These are phyloP conservation scores for Plodia interpunctella DNA, from an alignment of 1,140 invertebrate species.

Conservation along the genomic window DNA sequence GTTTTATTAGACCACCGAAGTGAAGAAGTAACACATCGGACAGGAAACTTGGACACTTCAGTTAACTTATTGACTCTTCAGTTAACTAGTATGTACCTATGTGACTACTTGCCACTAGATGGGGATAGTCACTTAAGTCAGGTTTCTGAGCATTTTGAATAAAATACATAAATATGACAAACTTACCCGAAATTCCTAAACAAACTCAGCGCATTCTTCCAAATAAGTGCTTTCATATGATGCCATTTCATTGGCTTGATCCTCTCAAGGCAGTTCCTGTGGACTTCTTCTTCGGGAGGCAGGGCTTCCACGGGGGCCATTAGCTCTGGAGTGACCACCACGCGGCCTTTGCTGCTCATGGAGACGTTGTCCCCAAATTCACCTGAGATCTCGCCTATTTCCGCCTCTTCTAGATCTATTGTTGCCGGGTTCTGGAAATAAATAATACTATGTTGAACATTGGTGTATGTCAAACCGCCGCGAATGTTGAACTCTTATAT, in stretches of 20 bases:
- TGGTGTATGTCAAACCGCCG: background rate
- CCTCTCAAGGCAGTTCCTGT: constrained; percentile 74
- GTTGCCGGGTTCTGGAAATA: constrained; percentile 77
- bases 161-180: background rate
- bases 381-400: constrained; percentile 86
- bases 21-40: too few relatives aligned
- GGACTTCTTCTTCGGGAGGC: constrained; percentile 79
- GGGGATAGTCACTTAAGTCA: too few relatives aligned
- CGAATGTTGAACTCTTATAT: too few relatives aligned
- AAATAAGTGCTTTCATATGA: constrained; percentile 90
- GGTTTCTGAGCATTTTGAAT: too few relatives aligned
- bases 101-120: too few relatives aligned
- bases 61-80: too few relatives aligned
- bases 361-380: constrained; percentile 91
- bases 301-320: constrained; percentile 70
- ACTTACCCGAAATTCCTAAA: constrained; percentile 93
- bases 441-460: too few relatives aligned
- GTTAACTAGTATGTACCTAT: too few relatives aligned
- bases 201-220: constrained; percentile 95
- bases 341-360: constrained; percentile 81
- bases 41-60: too few relatives aligned
- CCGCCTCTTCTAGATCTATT: constrained; percentile 80
- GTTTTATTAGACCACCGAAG: too few relatives aligned
- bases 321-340: constrained; percentile 74
- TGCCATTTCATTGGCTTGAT: constrained; percentile 81